These are phyloP conservation scores for Pogoniulus pusillus DNA, from an alignment of 2,797 vertebrate species.

Conservation along the genomic window DNA sequence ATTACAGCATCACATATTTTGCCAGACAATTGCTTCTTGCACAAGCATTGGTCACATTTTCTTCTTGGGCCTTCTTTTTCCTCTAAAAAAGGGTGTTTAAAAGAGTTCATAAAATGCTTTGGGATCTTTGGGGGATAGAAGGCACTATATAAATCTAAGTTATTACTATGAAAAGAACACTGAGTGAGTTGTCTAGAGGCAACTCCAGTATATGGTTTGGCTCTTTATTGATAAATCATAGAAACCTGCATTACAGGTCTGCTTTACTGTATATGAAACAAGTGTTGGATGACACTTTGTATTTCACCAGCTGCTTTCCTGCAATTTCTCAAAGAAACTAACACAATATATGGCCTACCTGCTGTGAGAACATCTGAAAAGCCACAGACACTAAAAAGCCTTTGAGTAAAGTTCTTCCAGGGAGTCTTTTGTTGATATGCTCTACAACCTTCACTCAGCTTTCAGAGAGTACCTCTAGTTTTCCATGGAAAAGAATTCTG, in stretches of 20 bases:
- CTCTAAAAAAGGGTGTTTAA: not conserved
- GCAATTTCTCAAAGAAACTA: conserved; percentile 34
- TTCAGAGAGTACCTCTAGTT: not conserved
- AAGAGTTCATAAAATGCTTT: conserved; percentile 14
- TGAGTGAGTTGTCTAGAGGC: conserved; percentile 27
- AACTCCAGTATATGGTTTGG: not conserved
- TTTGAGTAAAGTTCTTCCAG: conserved; percentile 42
- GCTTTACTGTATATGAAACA: conserved; percentile 19
- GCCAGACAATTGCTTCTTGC: not conserved
- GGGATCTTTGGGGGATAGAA: not conserved
- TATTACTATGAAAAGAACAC: conserved; percentile 27
- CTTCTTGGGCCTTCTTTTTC: not conserved
- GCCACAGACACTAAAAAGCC: not conserved
- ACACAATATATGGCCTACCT: conserved; percentile 35
- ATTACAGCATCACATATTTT: not conserved
- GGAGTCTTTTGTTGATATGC: not conserved
- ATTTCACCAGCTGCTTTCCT: conserved; percentile 47
- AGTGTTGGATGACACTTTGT: conserved; percentile 41
- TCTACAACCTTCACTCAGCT: not conserved
- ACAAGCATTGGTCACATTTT: not conserved
- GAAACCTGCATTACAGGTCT: conserved; percentile 33
- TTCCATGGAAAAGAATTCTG: not conserved
- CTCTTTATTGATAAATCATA: conserved; percentile 39
- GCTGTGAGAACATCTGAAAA: conserved; percentile 58
- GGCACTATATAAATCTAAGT: conserved; percentile 17